These are phyloP conservation scores for Leptothorax acervorum DNA, from an alignment of 2,888 invertebrate species.

Conservation along the genomic window DNA sequence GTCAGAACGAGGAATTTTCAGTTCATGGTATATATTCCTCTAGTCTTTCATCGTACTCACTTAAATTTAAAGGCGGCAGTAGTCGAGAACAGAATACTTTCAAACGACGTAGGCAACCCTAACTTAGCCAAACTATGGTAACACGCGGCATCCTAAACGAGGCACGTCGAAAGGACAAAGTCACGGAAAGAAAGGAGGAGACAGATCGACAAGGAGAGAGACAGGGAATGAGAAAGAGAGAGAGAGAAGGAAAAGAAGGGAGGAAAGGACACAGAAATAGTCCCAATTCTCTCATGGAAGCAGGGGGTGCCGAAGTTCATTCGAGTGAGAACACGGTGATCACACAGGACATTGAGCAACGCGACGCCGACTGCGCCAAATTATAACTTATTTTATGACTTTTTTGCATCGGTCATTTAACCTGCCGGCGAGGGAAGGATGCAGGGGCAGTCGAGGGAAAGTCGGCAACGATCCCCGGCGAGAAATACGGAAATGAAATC, in stretches of 20 bases:
- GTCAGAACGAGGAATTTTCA: not conserved
- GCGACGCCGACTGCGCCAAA: slow-evolving; percentile 84
- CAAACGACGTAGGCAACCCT: slow-evolving; percentile 30
- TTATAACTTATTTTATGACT: slow-evolving; percentile 86
- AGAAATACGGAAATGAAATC: slow-evolving; percentile 84
- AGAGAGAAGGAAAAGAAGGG: slow-evolving; percentile 9
- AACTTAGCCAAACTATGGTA: slow-evolving; percentile 38
- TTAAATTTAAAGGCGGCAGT: slow-evolving; percentile 49
- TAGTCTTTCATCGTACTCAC: slow-evolving; percentile 33
- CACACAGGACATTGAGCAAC: slow-evolving; percentile 85
- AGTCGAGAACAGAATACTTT: slow-evolving; percentile 40
- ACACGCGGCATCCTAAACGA: slow-evolving; percentile 51
- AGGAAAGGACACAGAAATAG: slow-evolving; percentile 54
- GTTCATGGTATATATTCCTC: slow-evolving; percentile 27
- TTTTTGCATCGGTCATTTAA: slow-evolving; percentile 85
- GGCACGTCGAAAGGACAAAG: slow-evolving; percentile 46
- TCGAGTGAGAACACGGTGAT: slow-evolving; percentile 84
- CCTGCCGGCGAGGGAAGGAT: slow-evolving; percentile 71
- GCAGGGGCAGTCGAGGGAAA: slow-evolving; percentile 43
- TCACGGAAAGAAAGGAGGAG: not conserved
- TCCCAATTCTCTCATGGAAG: slow-evolving; percentile 70
- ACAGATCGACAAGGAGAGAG: not conserved
- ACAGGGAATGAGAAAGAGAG: slow-evolving; percentile 39
- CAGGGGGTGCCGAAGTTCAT: slow-evolving; percentile 81
- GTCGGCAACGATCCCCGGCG: slow-evolving; percentile 57